Evolutionary conservation across 2,888 invertebrate genomes (phyloP), one percentile per base, ranked within the genome.

Genomic region (Synanthedon andrenaeformis): DNA sequence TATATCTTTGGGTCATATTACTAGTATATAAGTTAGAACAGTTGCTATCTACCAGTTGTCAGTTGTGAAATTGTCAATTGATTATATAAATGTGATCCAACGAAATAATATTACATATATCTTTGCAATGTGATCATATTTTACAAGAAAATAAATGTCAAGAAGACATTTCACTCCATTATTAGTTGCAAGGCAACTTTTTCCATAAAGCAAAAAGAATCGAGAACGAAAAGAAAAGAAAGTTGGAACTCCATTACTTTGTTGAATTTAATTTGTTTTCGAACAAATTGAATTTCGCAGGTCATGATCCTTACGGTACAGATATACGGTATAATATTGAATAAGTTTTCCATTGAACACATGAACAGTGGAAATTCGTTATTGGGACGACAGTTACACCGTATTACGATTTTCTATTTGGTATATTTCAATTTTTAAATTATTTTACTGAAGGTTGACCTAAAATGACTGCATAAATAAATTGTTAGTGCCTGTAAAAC

Each of bases 261-360:
- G n/a, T 17, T 12, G 50, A 52, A 54, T 52, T 50, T 49, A 52
- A 52, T 54, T 52, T 54, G 42, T 52, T 52, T 50, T 54, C 52
- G 52, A 35, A 42, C 42, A 49, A 42, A 54, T 50, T 48, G 49
- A 50, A 54, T 52, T 52, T 42, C n/a, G 2, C 19, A 19, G 41
- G 51, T 51, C 41, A 13, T 42, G 53, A 23, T 41, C 11, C 50
- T 28, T 52, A 49, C 10, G 49, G 50, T 52, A 12, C 6, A 13
- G 52, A 50, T 14, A 52, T 52, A 49, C 52, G 42, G 50, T 42
- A 14, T 28, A 49, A 48, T 49, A 52, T 54, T 49, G 51, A 41
- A 19, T 51, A 13, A 13, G 45, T 41, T 23, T 51, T 48, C 45
- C 13, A 13, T 49, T 53, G 49, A 49, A 49, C 14, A 41, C 17